Evolutionary conservation across 2,888 invertebrate genomes (phyloP), one percentile per base, ranked within the genome.

Genomic region (Scaptomyza parva): DNA sequence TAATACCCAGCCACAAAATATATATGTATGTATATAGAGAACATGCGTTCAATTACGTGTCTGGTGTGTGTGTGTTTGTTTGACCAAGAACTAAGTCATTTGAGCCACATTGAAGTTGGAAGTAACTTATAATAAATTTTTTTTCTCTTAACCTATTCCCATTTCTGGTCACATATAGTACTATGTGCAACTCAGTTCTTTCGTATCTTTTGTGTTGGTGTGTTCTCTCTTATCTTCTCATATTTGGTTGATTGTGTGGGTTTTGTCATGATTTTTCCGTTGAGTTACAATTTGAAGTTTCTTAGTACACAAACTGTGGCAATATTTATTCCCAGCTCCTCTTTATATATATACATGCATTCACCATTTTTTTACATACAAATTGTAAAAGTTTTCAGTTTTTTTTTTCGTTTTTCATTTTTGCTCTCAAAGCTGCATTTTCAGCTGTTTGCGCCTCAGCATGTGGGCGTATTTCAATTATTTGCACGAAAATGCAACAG

Each of bases 391-490:
- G 77, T 80, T 73, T 60, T 7, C 22, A 7, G 9, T 14, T 17
- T 14, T n/a, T 1, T 1, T n/a, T 33, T 7, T 6, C 14, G 53
- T 17, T 14, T n/a, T 1, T 1, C 5, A n/a, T 7, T 6, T 7
- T 53, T 52, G 18, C 64, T 86, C 67, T 70, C 74, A 83, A 74
- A 57, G 61, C 54, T 47, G 60, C 70, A 63, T 73, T 71, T 81
- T 55, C 39, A 64, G 53, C 53, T 50, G 59, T 33, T n/a, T n/a
- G 28, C 26, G 18, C 45, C 22, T 61, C 51, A 45, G 43, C 44
- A 51, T 79, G 81, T 71, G 81, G 87, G 81, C 65, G 81, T 69
- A 60, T 71, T 84, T 77, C 81, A 81, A 86, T 86, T 81, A 86
- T 80, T 77, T 84, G 68, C 86, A 77, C 78, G 67, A 78, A 17